Evolutionary conservation across 2,113 vertebrate species (phyloP).

Genomic region (Canis aureus): DNA sequence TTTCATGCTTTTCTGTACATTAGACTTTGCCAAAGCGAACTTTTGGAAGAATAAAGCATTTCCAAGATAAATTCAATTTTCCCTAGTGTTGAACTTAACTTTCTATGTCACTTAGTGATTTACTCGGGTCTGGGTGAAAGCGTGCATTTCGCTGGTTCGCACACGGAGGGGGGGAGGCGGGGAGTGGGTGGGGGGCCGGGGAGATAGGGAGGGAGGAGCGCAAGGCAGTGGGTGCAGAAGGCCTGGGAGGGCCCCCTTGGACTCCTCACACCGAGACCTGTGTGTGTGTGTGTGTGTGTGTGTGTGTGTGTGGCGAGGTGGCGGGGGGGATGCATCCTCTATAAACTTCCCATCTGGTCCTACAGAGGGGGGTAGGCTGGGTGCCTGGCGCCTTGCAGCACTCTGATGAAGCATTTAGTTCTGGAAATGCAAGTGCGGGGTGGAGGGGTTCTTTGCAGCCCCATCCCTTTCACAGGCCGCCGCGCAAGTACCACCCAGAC

Average conservation of each 20-base stretch:
- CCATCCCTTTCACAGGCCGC: neutral
- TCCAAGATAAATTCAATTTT: slow-evolving; percentile 77
- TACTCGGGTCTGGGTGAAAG: neutral
- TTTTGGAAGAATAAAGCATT: slow-evolving; percentile 78
- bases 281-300: neutral
- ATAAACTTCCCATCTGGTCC: fast-evolving
- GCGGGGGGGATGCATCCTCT: fast-evolving
- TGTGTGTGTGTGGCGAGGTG: neutral
- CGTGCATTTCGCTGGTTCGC: neutral
- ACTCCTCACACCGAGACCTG: too few relatives aligned
- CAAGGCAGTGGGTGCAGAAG: slow-evolving; percentile 31
- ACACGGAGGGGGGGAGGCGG: neutral
- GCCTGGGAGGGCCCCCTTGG: neutral
- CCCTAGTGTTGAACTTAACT: neutral
- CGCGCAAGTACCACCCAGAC: too few relatives aligned
- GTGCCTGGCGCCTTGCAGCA: fast-evolving
- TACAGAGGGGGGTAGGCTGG: neutral
- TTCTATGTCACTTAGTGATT: slow-evolving; percentile 51
- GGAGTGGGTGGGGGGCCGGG: neutral
- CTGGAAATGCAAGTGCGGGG: fast-evolving
- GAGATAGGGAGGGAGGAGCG: neutral
- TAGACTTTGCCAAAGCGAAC: slow-evolving; percentile 80
- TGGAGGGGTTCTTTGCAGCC: fast-evolving
- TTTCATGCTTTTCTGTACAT: slow-evolving; percentile 79
- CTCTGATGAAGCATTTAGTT: too few relatives aligned